Percentiles rank a stretch among this genome's conserved stretches.
These are phyloP conservation scores for Parauchenoglanis ngamensis DNA, from an alignment of 2,797 vertebrate species.

Conservation along the genomic window DNA sequence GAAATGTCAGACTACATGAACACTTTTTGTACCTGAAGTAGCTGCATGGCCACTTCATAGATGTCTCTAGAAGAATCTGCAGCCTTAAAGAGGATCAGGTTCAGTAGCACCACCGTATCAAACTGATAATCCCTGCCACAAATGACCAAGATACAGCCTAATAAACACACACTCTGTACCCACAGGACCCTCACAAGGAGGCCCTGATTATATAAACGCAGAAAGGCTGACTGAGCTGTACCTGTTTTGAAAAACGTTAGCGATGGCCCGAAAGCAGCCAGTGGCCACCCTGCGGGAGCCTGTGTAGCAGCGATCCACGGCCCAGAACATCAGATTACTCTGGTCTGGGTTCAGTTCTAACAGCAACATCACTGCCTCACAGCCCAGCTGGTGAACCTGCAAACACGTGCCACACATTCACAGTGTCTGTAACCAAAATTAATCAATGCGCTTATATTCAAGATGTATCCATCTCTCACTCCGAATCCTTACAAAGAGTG, in stretches of 20 bases:
- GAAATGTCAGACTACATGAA: neutral
- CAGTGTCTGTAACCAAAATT: neutral
- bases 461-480: neutral
- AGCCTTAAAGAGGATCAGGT: slow-evolving; percentile 97
- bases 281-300: slow-evolving; percentile 92
- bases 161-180: neutral
- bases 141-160: slow-evolving; percentile 10
- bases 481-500: neutral
- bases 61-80: slow-evolving; percentile 96
- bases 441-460: neutral
- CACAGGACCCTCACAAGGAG: neutral
- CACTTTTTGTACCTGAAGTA: slow-evolving; percentile 84
- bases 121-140: slow-evolving; percentile 93
- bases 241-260: slow-evolving; percentile 98
- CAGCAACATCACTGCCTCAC: slow-evolving; percentile 94
- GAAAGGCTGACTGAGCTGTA: slow-evolving; percentile 54
- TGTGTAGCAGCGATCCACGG: slow-evolving; percentile 96
- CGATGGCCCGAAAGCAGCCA: slow-evolving; percentile 96
- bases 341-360: slow-evolving; percentile 98
- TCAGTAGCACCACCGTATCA: slow-evolving; percentile 98
- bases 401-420: slow-evolving; percentile 1
- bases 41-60: slow-evolving; percentile 98
- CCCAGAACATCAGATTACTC: slow-evolving; percentile 99
- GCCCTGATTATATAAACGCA: neutral
- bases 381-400: slow-evolving; percentile 96